A percentile compares a stretch with the other conserved stretches of the same genome.
Conservation (phyloP, 1,140 invertebrate species). For the Drosophila yakuba region DNA sequence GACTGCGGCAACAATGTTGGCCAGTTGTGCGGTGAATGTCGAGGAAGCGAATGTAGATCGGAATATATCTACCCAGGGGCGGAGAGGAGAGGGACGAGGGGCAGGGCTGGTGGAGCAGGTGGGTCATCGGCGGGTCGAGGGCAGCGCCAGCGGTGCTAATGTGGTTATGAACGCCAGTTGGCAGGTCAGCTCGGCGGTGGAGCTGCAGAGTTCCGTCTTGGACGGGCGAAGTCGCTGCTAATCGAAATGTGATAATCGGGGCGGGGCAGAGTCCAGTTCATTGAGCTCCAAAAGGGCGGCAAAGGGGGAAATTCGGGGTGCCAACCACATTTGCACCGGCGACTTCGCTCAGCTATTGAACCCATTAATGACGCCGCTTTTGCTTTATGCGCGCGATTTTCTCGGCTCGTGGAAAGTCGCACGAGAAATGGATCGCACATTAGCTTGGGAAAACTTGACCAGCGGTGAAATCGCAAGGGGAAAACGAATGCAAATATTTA, state of each 20-base stretch:
- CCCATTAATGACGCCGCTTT: constrained; percentile 65
- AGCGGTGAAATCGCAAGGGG: constrained; percentile 12
- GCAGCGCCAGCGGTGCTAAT: constrained; percentile 78
- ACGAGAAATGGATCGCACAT: constrained; percentile 27
- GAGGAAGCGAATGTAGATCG: constrained; percentile 69
- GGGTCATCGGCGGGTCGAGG: constrained; percentile 50
- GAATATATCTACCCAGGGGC: background rate
- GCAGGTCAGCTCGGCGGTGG: constrained; percentile 38
- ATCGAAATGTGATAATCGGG: constrained; percentile 78
- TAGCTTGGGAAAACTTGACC: constrained; percentile 24
- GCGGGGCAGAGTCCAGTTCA: constrained; percentile 46
- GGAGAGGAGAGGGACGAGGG: background rate
- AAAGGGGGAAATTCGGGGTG: constrained; percentile 11
- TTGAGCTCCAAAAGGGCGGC: constrained; percentile 33
- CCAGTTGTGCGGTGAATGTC: constrained; percentile 58
- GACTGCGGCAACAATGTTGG: constrained; percentile 52
- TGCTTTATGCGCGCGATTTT: constrained; percentile 37
- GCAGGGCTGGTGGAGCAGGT: constrained; percentile 6
- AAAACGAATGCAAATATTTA: constrained; percentile 5
- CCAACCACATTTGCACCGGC: constrained; percentile 54
- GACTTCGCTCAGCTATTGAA: constrained; percentile 72
- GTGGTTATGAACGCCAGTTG: constrained; percentile 75
- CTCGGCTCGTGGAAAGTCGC: constrained; percentile 56
- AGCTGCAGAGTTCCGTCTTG: constrained; percentile 2
- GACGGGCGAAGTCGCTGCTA: constrained; percentile 41